Percentiles rank a stretch among this genome's conserved stretches.
Evolutionary conservation across 1,140 invertebrate species (phyloP).

Genomic region (Pteromalus puparum): DNA sequence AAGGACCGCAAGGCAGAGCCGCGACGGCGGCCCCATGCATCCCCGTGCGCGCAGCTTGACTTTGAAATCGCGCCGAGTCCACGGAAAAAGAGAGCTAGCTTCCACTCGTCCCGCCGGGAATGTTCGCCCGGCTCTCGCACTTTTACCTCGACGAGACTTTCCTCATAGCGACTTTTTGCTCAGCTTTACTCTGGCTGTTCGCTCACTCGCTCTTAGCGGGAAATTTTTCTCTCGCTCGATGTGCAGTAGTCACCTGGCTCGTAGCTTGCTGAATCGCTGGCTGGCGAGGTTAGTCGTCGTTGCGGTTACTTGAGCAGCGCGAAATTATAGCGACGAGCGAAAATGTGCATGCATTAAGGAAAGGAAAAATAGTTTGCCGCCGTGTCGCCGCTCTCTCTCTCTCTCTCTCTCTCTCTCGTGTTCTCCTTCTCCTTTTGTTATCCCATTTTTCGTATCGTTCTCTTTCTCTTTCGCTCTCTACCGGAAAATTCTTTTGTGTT

Average conservation of each 20-base stretch:
- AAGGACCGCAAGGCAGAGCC: neutral
- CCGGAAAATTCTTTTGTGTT: conserved; percentile 19
- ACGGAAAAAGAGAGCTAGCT: conserved; percentile 13
- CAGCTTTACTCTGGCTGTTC: neutral
- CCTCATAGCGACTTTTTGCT: conserved; percentile 2
- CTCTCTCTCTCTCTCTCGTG: neutral
- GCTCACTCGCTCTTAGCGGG: neutral
- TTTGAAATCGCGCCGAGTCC: conserved; percentile 8
- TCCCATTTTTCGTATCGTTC: no score
- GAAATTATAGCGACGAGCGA: conserved; percentile 18
- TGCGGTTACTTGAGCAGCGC: neutral
- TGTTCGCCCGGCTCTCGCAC: neutral
- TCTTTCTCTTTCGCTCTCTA: no score
- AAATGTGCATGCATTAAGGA: conserved; percentile 33
- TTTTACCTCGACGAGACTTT: neutral
- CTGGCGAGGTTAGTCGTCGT: neutral
- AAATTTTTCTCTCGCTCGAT: conserved; percentile 8
- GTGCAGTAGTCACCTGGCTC: neutral
- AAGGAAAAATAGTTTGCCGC: neutral
- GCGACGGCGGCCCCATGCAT: neutral
- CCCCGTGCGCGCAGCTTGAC: neutral
- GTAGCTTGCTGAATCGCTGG: neutral
- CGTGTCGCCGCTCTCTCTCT: neutral
- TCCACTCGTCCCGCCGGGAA: neutral
- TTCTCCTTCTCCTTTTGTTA: neutral